Evolutionary conservation across 2,113 vertebrate genomes (phyloP).

Genomic region (Corydoras sp.): DNA sequence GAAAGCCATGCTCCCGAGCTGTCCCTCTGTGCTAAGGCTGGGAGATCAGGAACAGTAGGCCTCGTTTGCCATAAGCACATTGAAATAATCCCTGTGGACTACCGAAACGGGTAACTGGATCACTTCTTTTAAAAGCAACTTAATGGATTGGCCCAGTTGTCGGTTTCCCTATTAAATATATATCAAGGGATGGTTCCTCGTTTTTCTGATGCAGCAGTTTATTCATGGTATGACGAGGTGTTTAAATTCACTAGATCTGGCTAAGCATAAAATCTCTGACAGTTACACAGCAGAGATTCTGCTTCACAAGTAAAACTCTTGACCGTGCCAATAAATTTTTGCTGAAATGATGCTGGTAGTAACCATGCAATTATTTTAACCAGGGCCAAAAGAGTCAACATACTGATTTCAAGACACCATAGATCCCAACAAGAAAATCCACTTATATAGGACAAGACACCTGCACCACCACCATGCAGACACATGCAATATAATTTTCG

Average conservation of each 20-base stretch:
- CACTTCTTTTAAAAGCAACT: slow-evolving; percentile 75
- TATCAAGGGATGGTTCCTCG: slow-evolving; percentile 47
- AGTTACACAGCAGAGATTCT: slow-evolving; percentile 50
- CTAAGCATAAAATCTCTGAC: slow-evolving; percentile 37
- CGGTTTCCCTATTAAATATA: slow-evolving; percentile 59
- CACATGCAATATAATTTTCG: neutral
- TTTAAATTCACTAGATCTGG: slow-evolving; percentile 48
- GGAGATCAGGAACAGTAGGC: slow-evolving; percentile 57
- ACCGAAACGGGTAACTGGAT: slow-evolving; percentile 74
- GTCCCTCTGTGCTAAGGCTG: slow-evolving; percentile 41
- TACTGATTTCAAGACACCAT: slow-evolving; percentile 5
- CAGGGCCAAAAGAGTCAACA: no score
- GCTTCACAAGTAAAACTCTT: slow-evolving; percentile 43
- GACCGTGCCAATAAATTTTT: no score
- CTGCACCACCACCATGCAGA: slow-evolving; percentile 12
- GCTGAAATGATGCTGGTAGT: no score
- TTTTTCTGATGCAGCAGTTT: slow-evolving; percentile 20
- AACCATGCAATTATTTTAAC: no score
- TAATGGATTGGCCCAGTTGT: slow-evolving; percentile 68
- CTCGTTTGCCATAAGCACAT: slow-evolving; percentile 70
- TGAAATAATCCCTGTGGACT: slow-evolving; percentile 71
- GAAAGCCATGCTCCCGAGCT: neutral
- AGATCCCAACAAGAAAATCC: slow-evolving; percentile 36
- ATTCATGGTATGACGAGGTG: slow-evolving; percentile 14
- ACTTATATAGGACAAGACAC: slow-evolving; percentile 13